These are phyloP conservation scores for Neelides sp. DNA, from an alignment of 1,140 invertebrate species.

Conservation along the genomic window DNA sequence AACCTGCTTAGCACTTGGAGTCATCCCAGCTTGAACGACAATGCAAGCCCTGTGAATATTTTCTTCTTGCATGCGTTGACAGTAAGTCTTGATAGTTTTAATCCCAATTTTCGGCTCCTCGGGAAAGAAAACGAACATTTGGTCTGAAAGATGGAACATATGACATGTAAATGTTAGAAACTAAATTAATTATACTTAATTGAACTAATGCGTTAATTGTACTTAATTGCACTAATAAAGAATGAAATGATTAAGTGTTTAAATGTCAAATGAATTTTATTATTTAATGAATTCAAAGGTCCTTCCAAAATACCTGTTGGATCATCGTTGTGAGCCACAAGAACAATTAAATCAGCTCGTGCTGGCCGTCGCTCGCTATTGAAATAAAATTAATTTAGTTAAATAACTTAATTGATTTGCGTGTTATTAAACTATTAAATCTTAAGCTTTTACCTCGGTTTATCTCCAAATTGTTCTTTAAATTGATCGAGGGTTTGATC, in stretches of 20 bases:
- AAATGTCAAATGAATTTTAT: no score
- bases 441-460: constrained; percentile 56
- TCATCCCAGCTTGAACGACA: constrained; percentile 92
- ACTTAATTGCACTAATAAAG: no score
- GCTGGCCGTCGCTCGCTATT: constrained; percentile 78
- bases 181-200: no score
- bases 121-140: constrained; percentile 99
- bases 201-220: no score
- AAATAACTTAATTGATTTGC: background rate
- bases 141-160: constrained; percentile 60
- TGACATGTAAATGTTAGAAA: no score
- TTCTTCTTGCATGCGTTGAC: constrained; percentile 98
- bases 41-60: constrained; percentile 95
- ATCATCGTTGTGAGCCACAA: constrained; percentile 98
- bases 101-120: constrained; percentile 99
- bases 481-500: constrained; percentile 98
- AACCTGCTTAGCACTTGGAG: constrained; percentile 90
- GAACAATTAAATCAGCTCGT: constrained; percentile 81
- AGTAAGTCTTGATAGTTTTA: constrained; percentile 97
- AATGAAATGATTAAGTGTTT: no score
- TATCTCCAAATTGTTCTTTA: constrained; percentile 94
- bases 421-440: background rate
- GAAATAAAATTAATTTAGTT: constrained; percentile 30
- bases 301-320: constrained; percentile 63
- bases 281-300: constrained; percentile 3